Percentiles rank a stretch among this genome's conserved stretches.
Evolutionary conservation across 2,888 invertebrate genomes (phyloP).

Genomic region (Ichneumoninae sp.): DNA sequence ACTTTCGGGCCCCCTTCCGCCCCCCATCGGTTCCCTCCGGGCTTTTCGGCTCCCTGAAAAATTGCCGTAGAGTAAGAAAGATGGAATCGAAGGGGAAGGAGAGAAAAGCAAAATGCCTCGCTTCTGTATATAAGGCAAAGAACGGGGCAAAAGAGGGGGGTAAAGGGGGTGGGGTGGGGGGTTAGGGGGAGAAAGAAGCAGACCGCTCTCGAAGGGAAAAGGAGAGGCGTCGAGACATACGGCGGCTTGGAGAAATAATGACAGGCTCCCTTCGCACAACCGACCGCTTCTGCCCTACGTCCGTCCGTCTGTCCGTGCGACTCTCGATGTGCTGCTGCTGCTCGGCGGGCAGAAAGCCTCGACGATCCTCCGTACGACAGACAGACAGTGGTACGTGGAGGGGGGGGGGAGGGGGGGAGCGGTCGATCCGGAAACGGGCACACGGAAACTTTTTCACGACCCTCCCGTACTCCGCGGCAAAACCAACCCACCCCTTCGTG

Average conservation of each 20-base stretch:
- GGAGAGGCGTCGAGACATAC: conserved; percentile 80
- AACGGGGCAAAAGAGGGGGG: not conserved
- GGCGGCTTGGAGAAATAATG: conserved; percentile 82
- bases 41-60: conserved; percentile 48
- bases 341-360: conserved; percentile 38
- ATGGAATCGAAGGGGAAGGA: conserved; percentile 3
- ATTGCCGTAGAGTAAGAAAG: conserved; percentile 33
- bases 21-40: conserved; percentile 42
- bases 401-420: not conserved
- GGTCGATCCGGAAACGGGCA: conserved; percentile 52
- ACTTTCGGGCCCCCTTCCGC: conserved; percentile 41
- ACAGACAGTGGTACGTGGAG: conserved; percentile 25
- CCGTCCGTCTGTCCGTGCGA: conserved; percentile 60
- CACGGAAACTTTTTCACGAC: conserved; percentile 57
- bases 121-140: conserved; percentile 31
- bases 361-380: conserved; percentile 36
- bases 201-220: conserved; percentile 11
- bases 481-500: conserved; percentile 26
- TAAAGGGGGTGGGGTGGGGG: not conserved
- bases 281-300: conserved; percentile 39
- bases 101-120: conserved; percentile 3
- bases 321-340: conserved; percentile 11
- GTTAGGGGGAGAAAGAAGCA: conserved; percentile 25
- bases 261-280: conserved; percentile 72
- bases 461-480: conserved; percentile 22